phyloP scores from a whole-genome alignment of 2,113 vertebrate species.

The Sclerurus mexicanus region DNA sequence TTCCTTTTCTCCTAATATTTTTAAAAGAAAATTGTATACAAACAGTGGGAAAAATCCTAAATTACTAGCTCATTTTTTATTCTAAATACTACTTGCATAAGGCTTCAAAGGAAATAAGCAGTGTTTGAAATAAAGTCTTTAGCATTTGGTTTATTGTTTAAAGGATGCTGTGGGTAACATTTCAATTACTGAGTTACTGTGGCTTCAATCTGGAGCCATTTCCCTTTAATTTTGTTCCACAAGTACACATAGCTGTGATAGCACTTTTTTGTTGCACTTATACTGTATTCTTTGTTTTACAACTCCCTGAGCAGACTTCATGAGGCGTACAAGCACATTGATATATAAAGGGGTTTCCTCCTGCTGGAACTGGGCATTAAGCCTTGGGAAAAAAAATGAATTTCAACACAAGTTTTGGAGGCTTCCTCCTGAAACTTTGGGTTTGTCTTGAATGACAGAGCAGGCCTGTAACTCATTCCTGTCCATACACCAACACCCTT shows the following conservation, averaged over 20 bases:
- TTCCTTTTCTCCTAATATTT: conserved; percentile 2
- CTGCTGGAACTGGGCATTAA: neutral
- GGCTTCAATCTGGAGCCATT: neutral
- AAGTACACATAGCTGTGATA: neutral
- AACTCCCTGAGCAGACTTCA: neutral
- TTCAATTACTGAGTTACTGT: conserved; percentile 2
- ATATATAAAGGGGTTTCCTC: neutral
- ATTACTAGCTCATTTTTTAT: conserved; percentile 15
- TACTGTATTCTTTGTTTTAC: neutral
- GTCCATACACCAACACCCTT: neutral
- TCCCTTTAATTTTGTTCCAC: neutral
- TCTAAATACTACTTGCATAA: neutral
- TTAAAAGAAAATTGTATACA: conserved; percentile 3
- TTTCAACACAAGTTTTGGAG: neutral
- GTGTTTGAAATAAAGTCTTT: neutral
- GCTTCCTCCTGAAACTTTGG: neutral
- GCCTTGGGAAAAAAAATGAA: neutral
- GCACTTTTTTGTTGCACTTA: neutral
- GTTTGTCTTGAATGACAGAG: neutral
- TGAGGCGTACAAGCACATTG: neutral
- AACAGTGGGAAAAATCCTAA: neutral
- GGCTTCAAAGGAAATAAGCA: neutral
- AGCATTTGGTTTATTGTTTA: conserved; percentile 3
- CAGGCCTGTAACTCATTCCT: neutral
- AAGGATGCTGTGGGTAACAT: neutral